phyloP scores from a whole-genome alignment of 2,888 invertebrate genomes.

The Ormyrus rosae region DNA sequence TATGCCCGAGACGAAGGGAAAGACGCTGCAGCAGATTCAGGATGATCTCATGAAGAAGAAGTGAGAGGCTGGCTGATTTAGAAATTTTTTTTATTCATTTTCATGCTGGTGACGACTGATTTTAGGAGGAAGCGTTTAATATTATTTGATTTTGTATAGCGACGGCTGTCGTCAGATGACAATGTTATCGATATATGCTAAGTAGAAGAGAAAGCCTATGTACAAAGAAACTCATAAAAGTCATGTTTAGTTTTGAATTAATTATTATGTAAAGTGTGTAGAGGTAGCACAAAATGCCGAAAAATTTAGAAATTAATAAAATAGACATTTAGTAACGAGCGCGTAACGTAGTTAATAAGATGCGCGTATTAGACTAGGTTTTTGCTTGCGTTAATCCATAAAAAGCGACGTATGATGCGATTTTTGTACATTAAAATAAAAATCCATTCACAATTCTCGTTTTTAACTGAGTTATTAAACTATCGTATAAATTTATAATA shows the following conservation, averaged over 20 bases:
- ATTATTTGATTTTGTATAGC: not conserved
- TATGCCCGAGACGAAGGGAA: constrained; percentile 93
- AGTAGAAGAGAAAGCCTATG: not conserved
- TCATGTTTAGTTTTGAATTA: no score
- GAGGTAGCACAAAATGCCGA: not conserved
- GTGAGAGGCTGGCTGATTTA: not conserved
- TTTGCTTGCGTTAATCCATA: no score
- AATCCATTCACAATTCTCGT: no score
- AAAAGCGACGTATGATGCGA: no score
- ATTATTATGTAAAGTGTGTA: not conserved
- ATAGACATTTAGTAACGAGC: constrained; percentile 5
- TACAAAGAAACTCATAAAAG: no score
- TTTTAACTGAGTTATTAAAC: no score
- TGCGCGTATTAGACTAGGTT: no score
- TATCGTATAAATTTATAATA: no score
- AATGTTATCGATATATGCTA: not conserved
- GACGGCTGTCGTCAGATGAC: not conserved
- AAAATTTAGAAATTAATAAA: constrained; percentile 1
- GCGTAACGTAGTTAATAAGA: not conserved
- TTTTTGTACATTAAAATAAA: no score
- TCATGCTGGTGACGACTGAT: no score
- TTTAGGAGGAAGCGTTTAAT: no score
- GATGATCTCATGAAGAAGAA: constrained; percentile 77
- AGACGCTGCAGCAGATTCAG: constrained; percentile 90
- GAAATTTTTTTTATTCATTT: not conserved